Evolutionary conservation across 1,140 invertebrate genomes (phyloP).

Genomic region (Oreohelix idahoensis): DNA sequence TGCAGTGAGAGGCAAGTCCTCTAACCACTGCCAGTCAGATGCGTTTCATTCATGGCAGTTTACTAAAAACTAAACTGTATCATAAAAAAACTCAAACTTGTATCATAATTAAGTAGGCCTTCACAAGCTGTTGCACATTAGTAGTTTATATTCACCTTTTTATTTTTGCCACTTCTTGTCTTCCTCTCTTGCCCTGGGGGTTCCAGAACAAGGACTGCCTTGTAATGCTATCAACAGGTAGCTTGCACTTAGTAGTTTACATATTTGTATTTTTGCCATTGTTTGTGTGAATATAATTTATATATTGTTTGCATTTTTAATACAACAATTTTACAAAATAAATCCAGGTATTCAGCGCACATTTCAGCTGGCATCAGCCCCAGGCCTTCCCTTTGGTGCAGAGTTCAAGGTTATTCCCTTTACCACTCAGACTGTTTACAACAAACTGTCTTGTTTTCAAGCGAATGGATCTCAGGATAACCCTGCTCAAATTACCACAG

Average conservation of each 20-base stretch:
- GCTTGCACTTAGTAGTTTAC: not conserved
- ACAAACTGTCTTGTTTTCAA: conserved; percentile 86
- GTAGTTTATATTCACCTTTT: too few species aligned
- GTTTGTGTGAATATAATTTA: not conserved
- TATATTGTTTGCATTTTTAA: not conserved
- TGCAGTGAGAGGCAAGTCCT: too few species aligned
- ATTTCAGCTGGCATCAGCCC: conserved; percentile 81
- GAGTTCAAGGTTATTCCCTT: conserved; percentile 89
- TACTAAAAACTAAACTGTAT: too few species aligned
- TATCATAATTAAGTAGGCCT: too few species aligned
- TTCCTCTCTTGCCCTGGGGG: too few species aligned
- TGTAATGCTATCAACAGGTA: too few species aligned
- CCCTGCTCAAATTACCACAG: conserved; percentile 81
- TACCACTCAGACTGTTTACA: conserved; percentile 82
- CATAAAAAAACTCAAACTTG: too few species aligned
- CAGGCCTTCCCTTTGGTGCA: conserved; percentile 78
- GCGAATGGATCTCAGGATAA: conserved; percentile 83
- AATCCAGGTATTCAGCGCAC: conserved; percentile 87
- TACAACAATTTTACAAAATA: not conserved
- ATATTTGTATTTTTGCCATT: not conserved
- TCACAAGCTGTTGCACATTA: too few species aligned
- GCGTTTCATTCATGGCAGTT: too few species aligned
- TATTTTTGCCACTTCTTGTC: too few species aligned
- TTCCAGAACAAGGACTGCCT: too few species aligned
- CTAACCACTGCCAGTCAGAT: too few species aligned